phyloP scores from a whole-genome alignment of 2,888 invertebrate species.

The Hoplodrina blanda region DNA sequence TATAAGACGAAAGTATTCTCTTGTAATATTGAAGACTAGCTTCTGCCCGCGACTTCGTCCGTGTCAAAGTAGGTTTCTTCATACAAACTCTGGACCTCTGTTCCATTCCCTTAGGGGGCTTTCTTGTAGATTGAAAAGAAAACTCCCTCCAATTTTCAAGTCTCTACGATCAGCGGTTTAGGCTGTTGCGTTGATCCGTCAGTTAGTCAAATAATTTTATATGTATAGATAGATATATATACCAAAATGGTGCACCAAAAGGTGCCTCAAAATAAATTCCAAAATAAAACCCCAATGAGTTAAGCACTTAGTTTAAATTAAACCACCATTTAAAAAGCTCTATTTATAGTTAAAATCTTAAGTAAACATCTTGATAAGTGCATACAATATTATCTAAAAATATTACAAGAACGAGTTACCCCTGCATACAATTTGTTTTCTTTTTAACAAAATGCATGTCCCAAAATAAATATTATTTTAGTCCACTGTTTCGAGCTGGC shows the following conservation, averaged over 20 bases:
- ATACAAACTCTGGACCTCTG: too few species aligned
- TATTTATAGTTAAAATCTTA: constrained; percentile 50
- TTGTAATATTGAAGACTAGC: not conserved
- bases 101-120: too few species aligned
- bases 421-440: constrained; percentile 63
- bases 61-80: too few species aligned
- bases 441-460: constrained; percentile 53
- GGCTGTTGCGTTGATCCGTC: too few species aligned
- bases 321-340: constrained; percentile 47
- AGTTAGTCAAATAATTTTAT: too few species aligned
- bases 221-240: too few species aligned
- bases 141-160: too few species aligned
- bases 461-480: constrained; percentile 65
- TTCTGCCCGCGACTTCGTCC: too few species aligned
- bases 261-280: constrained; percentile 42
- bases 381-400: constrained; percentile 56
- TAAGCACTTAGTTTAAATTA: constrained; percentile 46
- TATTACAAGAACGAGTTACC: constrained; percentile 58
- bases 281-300: constrained; percentile 5
- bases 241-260: not conserved
- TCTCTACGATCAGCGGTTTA: too few species aligned
- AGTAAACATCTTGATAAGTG: constrained; percentile 53
- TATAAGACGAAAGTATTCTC: too few species aligned
- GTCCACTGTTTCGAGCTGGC: constrained; percentile 20
- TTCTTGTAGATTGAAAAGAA: too few species aligned